phyloP scores from a whole-genome alignment of 2,113 vertebrate genomes.

The Vulpes lagopus region DNA sequence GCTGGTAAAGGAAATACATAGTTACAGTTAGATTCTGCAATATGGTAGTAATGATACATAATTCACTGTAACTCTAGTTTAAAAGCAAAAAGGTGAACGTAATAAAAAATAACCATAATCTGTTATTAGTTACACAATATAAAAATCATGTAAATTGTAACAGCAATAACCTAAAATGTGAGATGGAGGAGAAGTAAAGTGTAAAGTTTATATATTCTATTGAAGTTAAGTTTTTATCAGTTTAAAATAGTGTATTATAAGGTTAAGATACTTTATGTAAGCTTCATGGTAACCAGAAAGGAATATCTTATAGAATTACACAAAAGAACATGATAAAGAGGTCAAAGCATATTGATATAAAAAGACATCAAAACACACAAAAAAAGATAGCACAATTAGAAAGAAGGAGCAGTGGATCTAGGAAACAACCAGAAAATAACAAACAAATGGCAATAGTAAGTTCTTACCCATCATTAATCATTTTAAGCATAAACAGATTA shows the following conservation, averaged over 20 bases:
- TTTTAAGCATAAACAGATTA: not conserved
- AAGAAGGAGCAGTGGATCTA: not conserved
- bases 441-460: not conserved
- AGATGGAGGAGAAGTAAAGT: not conserved
- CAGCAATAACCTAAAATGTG: not conserved
- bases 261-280: not conserved
- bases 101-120: not conserved
- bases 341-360: not conserved
- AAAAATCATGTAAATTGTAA: not conserved
- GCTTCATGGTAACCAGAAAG: not conserved
- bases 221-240: not conserved
- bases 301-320: not conserved
- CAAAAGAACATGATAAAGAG: not conserved
- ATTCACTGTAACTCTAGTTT: not conserved
- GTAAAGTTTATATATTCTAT: not conserved
- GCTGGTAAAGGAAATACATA: not conserved
- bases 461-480: not conserved
- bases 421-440: not conserved
- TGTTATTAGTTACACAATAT: not conserved
- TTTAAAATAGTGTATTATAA: not conserved
- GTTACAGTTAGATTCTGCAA: not conserved
- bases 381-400: not conserved
- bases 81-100: not conserved
- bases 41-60: not conserved
- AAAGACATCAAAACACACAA: not conserved